Evolutionary conservation across 2,797 vertebrate genomes (phyloP).

Genomic region (Sebastes paucispinis): DNA sequence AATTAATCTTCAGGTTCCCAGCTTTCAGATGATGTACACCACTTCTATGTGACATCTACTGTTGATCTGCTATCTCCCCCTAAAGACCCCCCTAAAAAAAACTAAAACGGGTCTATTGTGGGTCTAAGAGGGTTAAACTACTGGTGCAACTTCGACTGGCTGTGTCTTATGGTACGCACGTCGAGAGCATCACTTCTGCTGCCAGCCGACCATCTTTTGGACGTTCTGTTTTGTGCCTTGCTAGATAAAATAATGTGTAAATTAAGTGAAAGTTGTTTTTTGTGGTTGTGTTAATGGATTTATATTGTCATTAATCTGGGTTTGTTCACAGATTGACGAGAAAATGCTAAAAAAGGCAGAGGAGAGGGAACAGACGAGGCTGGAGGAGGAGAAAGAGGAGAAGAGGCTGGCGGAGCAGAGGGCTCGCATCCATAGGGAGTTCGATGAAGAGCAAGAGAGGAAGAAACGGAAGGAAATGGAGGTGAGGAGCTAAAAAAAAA

Average conservation of each 20-base stretch:
- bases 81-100: too few relatives aligned
- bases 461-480: constrained; percentile 87
- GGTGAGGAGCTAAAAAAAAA: constrained; percentile 64
- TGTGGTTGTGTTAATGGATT: neutral
- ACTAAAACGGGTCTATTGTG: too few relatives aligned
- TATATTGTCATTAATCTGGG: neutral
- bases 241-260: neutral
- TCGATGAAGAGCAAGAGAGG: constrained; percentile 89
- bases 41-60: too few relatives aligned
- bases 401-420: constrained; percentile 87
- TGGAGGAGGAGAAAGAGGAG: constrained; percentile 91
- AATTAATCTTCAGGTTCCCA: too few relatives aligned
- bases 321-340: constrained; percentile 85
- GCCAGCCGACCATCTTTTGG: neutral
- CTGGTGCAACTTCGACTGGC: too few relatives aligned
- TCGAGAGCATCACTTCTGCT: neutral
- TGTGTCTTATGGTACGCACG: neutral
- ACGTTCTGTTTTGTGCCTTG: neutral
- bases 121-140: neutral
- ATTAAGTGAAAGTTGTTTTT: neutral
- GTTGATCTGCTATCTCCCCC: too few relatives aligned
- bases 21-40: too few relatives aligned
- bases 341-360: constrained; percentile 83
- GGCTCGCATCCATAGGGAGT: constrained; percentile 87
- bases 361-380: constrained; percentile 82